Evolutionary conservation across 2,113 vertebrate species (phyloP).

Genomic region (Tenrec ecaudatus): DNA sequence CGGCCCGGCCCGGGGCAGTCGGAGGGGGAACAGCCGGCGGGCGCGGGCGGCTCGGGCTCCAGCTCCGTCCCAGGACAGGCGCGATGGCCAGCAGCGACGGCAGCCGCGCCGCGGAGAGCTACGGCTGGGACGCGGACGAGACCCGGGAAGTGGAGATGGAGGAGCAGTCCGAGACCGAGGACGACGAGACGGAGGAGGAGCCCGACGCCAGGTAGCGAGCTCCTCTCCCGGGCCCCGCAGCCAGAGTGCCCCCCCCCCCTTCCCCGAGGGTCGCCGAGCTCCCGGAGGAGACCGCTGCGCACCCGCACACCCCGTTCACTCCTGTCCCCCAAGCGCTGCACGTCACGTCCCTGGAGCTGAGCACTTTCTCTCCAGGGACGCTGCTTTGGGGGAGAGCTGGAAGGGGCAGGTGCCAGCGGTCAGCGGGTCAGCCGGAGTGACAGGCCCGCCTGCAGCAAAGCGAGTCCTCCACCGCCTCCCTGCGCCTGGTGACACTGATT

Average conservation of each 20-base stretch:
- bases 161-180: conserved; percentile 66
- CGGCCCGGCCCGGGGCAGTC: conserved; percentile 78
- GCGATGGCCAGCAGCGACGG: conserved; percentile 72
- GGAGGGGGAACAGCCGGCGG: conserved; percentile 80
- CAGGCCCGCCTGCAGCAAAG: conserved; percentile 73
- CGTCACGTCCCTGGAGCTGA: neutral
- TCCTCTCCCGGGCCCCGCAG: too few species aligned
- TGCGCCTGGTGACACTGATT: neutral
- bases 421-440: conserved; percentile 81
- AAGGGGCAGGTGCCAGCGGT: conserved; percentile 60
- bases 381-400: conserved; percentile 82
- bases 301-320: neutral
- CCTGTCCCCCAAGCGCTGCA: neutral
- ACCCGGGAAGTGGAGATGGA: neutral
- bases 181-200: conserved; percentile 71
- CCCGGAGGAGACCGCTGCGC: too few species aligned
- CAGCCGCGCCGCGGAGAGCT: conserved; percentile 74
- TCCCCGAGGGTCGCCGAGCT: conserved; percentile 77
- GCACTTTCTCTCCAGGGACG: conserved; percentile 24
- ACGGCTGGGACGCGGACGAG: conserved; percentile 80
- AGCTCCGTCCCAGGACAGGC: conserved; percentile 40
- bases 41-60: conserved; percentile 71
- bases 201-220: conserved; percentile 74
- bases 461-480: neutral
- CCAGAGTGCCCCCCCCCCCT: too few species aligned